Percentiles rank a stretch among this genome's conserved stretches.
Conservation (phyloP, 2,797 vertebrate species). For the Enteromius anoplus region DNA sequence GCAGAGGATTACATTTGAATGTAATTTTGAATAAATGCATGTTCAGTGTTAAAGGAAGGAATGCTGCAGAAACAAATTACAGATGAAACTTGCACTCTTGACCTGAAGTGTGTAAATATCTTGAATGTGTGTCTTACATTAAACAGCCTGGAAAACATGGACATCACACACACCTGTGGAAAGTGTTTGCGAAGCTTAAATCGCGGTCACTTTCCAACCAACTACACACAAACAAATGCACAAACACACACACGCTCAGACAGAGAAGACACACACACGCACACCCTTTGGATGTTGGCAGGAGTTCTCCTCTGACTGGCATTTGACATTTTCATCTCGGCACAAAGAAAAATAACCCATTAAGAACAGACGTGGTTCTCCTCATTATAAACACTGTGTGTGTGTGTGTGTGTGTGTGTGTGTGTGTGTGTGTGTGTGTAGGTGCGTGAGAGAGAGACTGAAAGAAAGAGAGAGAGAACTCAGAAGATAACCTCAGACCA, state of each 20-base stretch:
- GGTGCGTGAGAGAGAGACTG: background rate
- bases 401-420: conserved; percentile 4
- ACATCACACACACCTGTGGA: background rate
- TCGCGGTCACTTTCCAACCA: background rate
- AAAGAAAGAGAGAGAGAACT: background rate
- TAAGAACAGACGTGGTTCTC: conserved; percentile 33
- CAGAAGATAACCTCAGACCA: background rate
- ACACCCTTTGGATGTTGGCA: conserved; percentile 31
- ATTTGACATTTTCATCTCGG: conserved; percentile 47
- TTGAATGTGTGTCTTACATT: background rate
- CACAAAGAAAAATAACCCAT: conserved; percentile 42
- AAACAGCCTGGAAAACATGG: background rate
- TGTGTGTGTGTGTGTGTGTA: background rate
- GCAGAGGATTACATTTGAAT: background rate
- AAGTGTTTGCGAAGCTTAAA: background rate
- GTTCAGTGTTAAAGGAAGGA: background rate
- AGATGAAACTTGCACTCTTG: background rate
- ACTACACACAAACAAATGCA: background rate
- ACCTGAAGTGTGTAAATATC: conserved; percentile 9
- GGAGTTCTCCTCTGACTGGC: conserved; percentile 32
- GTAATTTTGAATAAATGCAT: background rate
- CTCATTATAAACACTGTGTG: conserved; percentile 15
- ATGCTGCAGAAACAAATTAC: background rate
- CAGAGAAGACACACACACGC: background rate
- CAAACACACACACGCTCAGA: background rate